Evolutionary conservation across 64 coral and sea anemone genomes (phyloP).

Genomic region (Stichodactyla helianthus): DNA sequence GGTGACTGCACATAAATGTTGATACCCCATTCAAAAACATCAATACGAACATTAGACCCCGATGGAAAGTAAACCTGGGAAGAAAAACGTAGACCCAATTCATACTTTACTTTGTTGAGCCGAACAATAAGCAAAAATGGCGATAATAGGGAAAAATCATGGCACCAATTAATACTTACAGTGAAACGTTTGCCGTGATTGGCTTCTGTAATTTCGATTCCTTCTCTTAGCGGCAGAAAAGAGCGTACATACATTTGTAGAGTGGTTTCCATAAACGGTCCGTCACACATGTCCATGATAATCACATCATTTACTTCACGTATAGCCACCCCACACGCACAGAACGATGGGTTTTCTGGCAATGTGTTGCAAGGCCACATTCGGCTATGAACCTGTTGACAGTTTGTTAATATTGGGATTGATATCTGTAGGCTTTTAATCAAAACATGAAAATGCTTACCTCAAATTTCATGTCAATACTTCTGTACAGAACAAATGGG

Average conservation of each 20-base stretch:
- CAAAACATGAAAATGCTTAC: not conserved
- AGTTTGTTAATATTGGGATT: not conserved
- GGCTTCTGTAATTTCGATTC: constrained; percentile 66
- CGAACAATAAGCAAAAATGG: too few relatives aligned
- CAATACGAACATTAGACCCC: constrained; percentile 59
- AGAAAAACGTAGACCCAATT: not conserved
- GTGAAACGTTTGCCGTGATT: constrained; percentile 77
- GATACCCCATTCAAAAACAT: constrained; percentile 86
- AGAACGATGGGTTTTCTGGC: constrained; percentile 36
- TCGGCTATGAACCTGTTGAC: constrained; percentile 56
- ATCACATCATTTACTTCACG: constrained; percentile 76
- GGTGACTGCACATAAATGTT: constrained; percentile 77
- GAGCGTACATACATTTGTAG: constrained; percentile 60
- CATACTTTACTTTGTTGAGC: not conserved
- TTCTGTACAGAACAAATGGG: not conserved
- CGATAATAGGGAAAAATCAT: not conserved
- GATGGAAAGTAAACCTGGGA: constrained; percentile 85
- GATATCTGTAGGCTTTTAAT: not conserved
- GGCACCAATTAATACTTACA: constrained; percentile 21
- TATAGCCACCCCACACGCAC: constrained; percentile 73
- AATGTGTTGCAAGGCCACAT: constrained; percentile 61
- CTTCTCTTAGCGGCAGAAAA: constrained; percentile 54
- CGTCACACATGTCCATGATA: constrained; percentile 82
- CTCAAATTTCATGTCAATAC: not conserved
- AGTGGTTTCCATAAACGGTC: constrained; percentile 56